Conservation (phyloP, 2,113 vertebrate genomes). For the Coptodon bakossiorum region DNA sequence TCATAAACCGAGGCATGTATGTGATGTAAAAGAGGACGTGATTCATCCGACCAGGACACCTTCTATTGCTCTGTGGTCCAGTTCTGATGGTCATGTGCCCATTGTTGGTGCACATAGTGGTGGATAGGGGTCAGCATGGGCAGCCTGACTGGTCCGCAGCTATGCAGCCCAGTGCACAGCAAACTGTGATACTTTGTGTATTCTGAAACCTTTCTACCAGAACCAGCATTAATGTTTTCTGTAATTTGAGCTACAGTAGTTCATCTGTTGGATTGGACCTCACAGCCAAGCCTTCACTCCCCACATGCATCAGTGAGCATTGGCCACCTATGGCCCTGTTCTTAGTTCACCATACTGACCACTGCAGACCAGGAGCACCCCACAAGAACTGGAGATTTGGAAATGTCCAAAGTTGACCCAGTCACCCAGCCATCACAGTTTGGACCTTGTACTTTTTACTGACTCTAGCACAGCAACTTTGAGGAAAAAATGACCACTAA, state of each 20-base stretch:
- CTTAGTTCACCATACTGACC: not conserved
- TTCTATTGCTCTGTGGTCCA: not conserved
- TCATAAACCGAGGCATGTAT: not conserved
- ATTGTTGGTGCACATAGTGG: not conserved
- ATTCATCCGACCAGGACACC: not conserved
- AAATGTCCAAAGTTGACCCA: not conserved
- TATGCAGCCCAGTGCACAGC: not conserved
- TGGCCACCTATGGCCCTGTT: not conserved
- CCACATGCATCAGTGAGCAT: not conserved
- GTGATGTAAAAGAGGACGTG: not conserved
- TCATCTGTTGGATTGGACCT: not conserved
- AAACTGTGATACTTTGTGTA: not conserved
- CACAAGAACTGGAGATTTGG: not conserved
- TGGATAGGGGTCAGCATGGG: not conserved
- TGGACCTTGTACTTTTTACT: too few relatives aligned
- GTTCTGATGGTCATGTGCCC: not conserved
- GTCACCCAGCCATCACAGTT: not conserved
- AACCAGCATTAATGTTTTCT: not conserved
- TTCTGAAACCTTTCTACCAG: not conserved
- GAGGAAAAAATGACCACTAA: too few relatives aligned
- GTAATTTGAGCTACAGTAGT: not conserved
- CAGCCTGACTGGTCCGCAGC: not conserved
- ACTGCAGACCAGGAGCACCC: not conserved
- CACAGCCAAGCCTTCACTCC: not conserved
- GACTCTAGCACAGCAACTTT: too few relatives aligned